Percentiles rank a stretch among this genome's conserved stretches.
phyloP scores from a whole-genome alignment of 2,888 invertebrate species.

The Pantelozetes paolii region DNA sequence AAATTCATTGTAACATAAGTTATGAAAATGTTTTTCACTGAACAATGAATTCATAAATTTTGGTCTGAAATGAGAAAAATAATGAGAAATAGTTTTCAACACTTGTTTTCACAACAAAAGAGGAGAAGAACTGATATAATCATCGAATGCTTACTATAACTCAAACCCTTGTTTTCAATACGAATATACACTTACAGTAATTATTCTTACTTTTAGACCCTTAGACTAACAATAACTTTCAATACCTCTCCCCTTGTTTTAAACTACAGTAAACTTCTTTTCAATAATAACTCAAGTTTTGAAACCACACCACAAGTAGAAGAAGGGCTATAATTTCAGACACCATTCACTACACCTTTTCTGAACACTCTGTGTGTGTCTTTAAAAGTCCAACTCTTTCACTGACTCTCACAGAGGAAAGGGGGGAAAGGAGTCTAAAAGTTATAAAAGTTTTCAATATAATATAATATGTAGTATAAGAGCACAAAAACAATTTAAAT shows the following conservation, averaged over 20 bases:
- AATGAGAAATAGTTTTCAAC: neutral
- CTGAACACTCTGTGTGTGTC: neutral
- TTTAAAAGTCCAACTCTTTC: neutral
- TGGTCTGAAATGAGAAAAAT: neutral
- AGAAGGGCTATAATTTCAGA: neutral
- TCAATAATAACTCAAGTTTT: neutral
- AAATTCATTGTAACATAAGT: no score
- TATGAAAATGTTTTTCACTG: no score
- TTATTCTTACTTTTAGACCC: neutral
- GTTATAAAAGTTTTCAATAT: neutral
- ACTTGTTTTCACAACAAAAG: neutral
- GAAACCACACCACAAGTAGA: neutral
- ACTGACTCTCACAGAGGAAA: neutral
- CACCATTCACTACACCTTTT: neutral
- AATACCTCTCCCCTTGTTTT: no score
- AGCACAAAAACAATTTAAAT: conserved; percentile 23
- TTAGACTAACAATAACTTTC: no score
- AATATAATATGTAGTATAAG: neutral
- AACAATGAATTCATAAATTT: no score
- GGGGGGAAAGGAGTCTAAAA: neutral
- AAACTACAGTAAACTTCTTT: neutral
- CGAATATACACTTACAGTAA: no score
- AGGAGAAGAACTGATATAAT: neutral
- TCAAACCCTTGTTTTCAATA: neutral
- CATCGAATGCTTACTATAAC: neutral